These are phyloP conservation scores for Tipula lateralis DNA, from an alignment of 2,888 invertebrate species.

Conservation along the genomic window DNA sequence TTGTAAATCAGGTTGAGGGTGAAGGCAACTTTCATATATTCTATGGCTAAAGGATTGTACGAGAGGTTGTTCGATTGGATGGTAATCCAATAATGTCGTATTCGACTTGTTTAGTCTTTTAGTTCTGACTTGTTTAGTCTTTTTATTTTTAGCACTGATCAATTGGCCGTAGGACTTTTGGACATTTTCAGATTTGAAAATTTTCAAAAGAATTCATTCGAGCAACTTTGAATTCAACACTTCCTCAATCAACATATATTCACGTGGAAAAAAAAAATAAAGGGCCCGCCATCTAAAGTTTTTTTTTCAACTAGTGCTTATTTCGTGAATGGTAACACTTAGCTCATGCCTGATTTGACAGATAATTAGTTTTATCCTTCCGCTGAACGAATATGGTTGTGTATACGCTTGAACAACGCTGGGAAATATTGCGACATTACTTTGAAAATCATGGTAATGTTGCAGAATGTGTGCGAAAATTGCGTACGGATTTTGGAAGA, in stretches of 20 bases:
- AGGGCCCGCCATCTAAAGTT: no score
- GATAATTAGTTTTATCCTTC: no score
- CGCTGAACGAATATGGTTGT: no score
- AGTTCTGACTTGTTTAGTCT: background rate
- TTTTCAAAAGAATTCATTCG: constrained; percentile 71
- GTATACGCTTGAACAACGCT: no score
- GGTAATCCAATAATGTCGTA: constrained; percentile 53
- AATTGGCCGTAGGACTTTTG: constrained; percentile 65
- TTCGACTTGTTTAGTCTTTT: background rate
- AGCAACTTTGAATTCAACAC: constrained; percentile 77
- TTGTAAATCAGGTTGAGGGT: constrained; percentile 70
- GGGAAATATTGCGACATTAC: no score
- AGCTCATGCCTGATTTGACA: no score
- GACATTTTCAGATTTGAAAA: constrained; percentile 84
- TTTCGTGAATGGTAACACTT: no score
- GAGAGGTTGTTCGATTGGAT: constrained; percentile 77
- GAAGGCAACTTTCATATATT: constrained; percentile 79
- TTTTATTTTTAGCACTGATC: constrained; percentile 53
- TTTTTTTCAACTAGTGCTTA: no score
- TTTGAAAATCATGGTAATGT: no score
- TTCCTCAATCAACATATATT: constrained; percentile 82
- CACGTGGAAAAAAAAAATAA: constrained; percentile 78
- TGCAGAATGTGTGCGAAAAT: no score
- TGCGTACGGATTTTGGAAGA: no score
- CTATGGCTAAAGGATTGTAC: constrained; percentile 70